Percentiles rank a stretch among this genome's conserved stretches.
Evolutionary conservation across 2,113 vertebrate species (phyloP).

Genomic region (Paradoxurus hermaphroditus): DNA sequence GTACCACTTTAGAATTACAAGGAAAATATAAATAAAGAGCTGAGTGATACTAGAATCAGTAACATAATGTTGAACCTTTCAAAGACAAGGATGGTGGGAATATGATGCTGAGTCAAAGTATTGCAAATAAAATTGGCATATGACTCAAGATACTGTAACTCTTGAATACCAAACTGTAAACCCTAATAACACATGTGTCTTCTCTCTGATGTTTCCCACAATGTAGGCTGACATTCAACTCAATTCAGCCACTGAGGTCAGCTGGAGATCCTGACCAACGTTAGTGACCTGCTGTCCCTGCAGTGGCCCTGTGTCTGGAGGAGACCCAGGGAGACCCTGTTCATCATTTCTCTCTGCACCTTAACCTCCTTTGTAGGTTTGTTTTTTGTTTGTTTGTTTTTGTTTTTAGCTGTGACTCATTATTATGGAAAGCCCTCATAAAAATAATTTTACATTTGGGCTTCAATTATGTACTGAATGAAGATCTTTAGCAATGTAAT

Average conservation of each 20-base stretch:
- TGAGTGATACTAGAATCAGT: not conserved
- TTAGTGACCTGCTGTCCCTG: not conserved
- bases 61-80: not conserved
- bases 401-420: not conserved
- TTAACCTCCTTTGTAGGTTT: not conserved
- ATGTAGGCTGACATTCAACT: not conserved
- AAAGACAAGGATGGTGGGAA: not conserved
- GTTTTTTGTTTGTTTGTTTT: not conserved
- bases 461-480: not conserved
- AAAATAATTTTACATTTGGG: slow-evolving; percentile 33
- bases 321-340: not conserved
- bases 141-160: not conserved
- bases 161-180: not conserved
- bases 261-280: not conserved
- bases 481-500: not conserved
- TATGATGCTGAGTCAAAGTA: not conserved
- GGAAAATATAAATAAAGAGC: not conserved
- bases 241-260: not conserved
- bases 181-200: not conserved
- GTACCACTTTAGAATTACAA: not conserved
- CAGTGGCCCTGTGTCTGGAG: not conserved
- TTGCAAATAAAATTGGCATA: not conserved
- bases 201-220: not conserved
- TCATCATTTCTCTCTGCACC: not conserved
- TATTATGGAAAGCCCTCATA: not conserved